A percentile compares a stretch with the other conserved stretches of the same genome.
Evolutionary conservation across 2,797 vertebrate genomes (phyloP).

Genomic region (Tokudaia muenninki): DNA sequence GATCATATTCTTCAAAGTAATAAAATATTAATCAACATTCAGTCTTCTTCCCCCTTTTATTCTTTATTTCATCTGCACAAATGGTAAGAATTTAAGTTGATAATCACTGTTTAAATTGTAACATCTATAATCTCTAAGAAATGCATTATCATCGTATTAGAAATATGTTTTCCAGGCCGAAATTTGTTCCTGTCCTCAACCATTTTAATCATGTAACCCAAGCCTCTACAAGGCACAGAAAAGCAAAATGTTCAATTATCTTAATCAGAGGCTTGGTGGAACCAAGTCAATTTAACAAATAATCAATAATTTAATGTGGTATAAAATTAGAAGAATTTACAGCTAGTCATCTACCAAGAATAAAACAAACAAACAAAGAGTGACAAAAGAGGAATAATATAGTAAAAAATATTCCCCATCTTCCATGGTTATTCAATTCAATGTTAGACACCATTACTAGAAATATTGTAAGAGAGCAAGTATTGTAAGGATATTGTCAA

Average conservation of each 20-base stretch:
- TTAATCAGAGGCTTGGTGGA: neutral
- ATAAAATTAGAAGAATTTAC: neutral
- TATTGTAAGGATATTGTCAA: neutral
- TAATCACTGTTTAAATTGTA: neutral
- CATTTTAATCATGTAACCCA: neutral
- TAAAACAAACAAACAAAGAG: neutral
- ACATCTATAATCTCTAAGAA: neutral
- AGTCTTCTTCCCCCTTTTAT: rapidly evolving
- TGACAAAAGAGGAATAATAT: neutral
- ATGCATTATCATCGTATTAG: neutral
- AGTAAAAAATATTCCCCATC: neutral
- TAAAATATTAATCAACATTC: neutral
- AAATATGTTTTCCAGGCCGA: neutral
- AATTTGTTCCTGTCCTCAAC: rapidly evolving
- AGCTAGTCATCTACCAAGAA: neutral
- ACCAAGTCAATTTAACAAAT: neutral
- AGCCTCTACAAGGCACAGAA: rapidly evolving
- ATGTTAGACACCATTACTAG: neutral
- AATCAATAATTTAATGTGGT: neutral
- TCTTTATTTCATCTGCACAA: neutral
- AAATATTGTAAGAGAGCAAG: neutral
- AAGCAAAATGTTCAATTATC: rapidly evolving
- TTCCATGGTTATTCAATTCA: neutral
- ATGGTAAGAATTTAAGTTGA: neutral
- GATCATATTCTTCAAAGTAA: neutral